Evolutionary conservation across 2,888 invertebrate genomes (phyloP).

Genomic region (Himalopsyche kuldschensis): DNA sequence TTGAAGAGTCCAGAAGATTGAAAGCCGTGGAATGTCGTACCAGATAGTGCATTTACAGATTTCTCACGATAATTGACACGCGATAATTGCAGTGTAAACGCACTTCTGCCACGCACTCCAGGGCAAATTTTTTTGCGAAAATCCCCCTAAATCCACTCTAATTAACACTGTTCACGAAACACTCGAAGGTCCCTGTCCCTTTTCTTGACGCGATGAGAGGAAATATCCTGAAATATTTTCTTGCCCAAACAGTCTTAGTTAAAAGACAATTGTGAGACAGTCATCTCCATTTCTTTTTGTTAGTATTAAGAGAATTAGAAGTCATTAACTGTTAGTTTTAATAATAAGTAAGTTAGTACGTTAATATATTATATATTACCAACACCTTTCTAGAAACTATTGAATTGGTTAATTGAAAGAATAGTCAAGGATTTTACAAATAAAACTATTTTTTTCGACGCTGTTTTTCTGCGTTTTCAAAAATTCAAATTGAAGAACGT

Average conservation of each 20-base stretch:
- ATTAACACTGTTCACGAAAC: background rate
- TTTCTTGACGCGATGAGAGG: background rate
- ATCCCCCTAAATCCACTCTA: background rate
- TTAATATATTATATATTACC: no score
- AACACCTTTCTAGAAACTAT: no score
- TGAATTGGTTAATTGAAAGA: no score
- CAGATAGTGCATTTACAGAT: slow-evolving; percentile 99
- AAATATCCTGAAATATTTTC: background rate
- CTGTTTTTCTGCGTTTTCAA: no score
- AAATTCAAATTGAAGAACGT: no score
- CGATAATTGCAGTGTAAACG: slow-evolving; percentile 82
- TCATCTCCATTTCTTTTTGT: no score
- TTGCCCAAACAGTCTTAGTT: background rate
- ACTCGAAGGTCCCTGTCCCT: background rate
- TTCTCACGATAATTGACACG: slow-evolving; percentile 56
- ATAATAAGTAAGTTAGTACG: no score
- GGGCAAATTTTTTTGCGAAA: slow-evolving; percentile 52
- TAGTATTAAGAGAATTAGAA: no score
- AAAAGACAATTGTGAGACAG: no score
- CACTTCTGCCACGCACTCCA: slow-evolving; percentile 98
- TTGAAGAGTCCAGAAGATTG: slow-evolving; percentile 45
- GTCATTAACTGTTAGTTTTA: no score
- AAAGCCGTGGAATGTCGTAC: slow-evolving; percentile 90
- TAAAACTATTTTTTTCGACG: no score
- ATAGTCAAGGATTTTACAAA: no score